Base-by-base conservation (phyloP, 2,888 invertebrate species). In the Ceraclea dissimilis region DNA sequence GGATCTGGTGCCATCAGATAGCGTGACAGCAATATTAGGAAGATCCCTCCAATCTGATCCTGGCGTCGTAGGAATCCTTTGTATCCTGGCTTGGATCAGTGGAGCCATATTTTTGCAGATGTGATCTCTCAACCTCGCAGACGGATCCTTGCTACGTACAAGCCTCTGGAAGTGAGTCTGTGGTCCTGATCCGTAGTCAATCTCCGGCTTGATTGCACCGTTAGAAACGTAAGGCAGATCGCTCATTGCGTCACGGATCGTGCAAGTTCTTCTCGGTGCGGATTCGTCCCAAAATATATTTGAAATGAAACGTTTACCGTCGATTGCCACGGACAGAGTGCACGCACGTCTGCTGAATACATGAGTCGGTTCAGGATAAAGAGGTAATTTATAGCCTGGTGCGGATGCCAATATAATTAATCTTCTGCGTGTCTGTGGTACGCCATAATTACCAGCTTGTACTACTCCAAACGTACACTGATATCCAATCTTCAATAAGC, bases 41-140 rank as follows among this genome's bases (percentile, higher is more conserved):
- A 93, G 73, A 69, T 91, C 90, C 46, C 92, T 76, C 93, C 93
- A 93, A 69, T 93, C 92, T 0, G 89, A 84, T 1, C 90, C 91
- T 0, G 84, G 81, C 2, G 78, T 75, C 1, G 82, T 80, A 1
- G 92, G 92, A 56, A 93, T 83, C 60, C 88, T 79, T 19, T 79
- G 73, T 67, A 93, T 90, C 54, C 92, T 79, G 0, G 88, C 88
- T 69, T 84, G 86, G 1, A 90, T 86, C 31, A 92, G 70, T 1
- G 88, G 81, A 33, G 86, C 84, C 88, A 92, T 88, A 65, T 89
- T 87, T 68, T 91, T 92, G 67, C 90, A 90, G 59, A 90, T 81
- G 65, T 93, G 92, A 68, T 92, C 91, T 8, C 80, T 71, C 33
- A 88, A 67, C 57, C 81, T 71, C 0, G 76, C 75, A 57, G 75